Base-by-base conservation (phyloP, 2,888 invertebrate genomes). In the Halictus ligatus region DNA sequence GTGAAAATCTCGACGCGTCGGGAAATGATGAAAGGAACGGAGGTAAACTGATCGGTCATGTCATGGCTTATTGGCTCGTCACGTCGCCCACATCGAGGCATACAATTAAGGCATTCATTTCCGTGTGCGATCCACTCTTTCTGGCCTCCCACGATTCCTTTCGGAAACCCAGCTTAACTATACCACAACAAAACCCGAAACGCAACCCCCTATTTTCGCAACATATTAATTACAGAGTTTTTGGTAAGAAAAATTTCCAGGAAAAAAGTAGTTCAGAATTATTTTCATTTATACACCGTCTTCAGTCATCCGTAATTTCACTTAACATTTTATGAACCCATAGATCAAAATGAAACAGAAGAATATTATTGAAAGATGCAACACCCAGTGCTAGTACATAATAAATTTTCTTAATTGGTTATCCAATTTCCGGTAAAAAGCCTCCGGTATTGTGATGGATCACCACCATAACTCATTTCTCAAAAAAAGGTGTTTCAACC, bases 61-160 rank as follows among this genome's bases (percentile, higher is more conserved):
- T 93, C 93, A 93, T 92, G 94, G 91, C 91, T 94, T 94, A 94
- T 94, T 94, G 93, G 92, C 83, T 88, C 92, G 93, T 95, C 93
- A 93, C 93, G 90, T 92, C 94, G 92, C 94, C 95, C 95, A 93
- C 94, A 94, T 94, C 85, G 85, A 78, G 43, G 76, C 88, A 83
- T 85, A 74, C 86, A 81, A 91, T 91, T 92, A 88, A 91, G 91
- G 90, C 88, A 92, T 91, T 91, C 91, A 91, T 90, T 92, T 92
- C 88, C 89, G 88, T 89, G 86, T 80, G 74, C 80, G 69, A 82
- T 80, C 74, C 60, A 64, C 77, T 76, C 82, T 85, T 81, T 75
- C 77, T 35, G 29, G 81, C 88, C 88, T 92, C 92, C 90, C 92
- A 92, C 91, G 90, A 89, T 88, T 87, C 78, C 77, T 75, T 50